These are phyloP conservation scores for Nilaparvata lugens DNA, from an alignment of 1,140 invertebrate species.

Conservation along the genomic window DNA sequence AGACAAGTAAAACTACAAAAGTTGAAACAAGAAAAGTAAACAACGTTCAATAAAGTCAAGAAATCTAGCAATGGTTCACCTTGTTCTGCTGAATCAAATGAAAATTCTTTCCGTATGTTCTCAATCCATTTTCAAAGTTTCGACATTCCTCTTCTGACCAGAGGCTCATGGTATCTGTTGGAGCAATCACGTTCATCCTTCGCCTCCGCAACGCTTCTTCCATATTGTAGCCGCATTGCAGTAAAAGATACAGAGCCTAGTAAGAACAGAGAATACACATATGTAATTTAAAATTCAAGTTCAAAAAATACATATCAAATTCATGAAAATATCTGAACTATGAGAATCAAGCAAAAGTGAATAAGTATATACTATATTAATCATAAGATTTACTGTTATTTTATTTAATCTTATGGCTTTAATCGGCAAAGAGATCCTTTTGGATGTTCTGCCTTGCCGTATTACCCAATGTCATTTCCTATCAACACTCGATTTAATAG, in stretches of 20 bases:
- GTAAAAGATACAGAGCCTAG: slow-evolving; percentile 71
- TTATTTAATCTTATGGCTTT: too few species aligned
- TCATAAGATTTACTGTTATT: too few species aligned
- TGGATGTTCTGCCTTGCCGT: too few species aligned
- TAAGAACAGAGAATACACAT: neutral
- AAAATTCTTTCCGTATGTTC: slow-evolving; percentile 93
- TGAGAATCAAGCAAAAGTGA: too few species aligned
- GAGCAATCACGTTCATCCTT: slow-evolving; percentile 64
- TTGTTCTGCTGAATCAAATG: slow-evolving; percentile 89
- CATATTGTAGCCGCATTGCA: slow-evolving; percentile 89
- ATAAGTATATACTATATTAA: too few species aligned
- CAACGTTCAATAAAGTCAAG: too few species aligned
- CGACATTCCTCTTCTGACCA: slow-evolving; percentile 98
- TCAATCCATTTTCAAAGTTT: slow-evolving; percentile 91
- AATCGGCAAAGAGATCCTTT: too few species aligned
- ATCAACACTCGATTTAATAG: too few species aligned
- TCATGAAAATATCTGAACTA: too few species aligned
- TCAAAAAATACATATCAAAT: neutral
- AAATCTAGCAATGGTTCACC: slow-evolving; percentile 45
- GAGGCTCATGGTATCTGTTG: slow-evolving; percentile 65
- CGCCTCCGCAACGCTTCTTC: slow-evolving; percentile 84
- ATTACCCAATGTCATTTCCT: too few species aligned
- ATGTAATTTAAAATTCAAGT: neutral
- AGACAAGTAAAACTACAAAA: too few species aligned
- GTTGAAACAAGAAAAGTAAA: too few species aligned